phyloP scores from a whole-genome alignment of 2,888 invertebrate genomes.

The Chalcis sispes region DNA sequence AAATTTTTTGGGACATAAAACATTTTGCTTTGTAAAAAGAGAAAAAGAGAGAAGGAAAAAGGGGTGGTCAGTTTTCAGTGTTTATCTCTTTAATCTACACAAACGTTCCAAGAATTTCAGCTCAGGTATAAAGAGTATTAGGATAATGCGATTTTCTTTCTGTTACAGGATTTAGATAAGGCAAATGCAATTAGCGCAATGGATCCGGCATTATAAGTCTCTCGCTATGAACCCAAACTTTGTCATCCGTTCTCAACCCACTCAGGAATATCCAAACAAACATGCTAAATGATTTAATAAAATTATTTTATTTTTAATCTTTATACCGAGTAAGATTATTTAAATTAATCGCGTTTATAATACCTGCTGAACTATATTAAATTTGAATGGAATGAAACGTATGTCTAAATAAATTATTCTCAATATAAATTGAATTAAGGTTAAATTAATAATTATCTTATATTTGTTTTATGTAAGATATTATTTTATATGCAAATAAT shows the following conservation, averaged over 20 bases:
- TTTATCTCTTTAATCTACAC: conserved; percentile 45
- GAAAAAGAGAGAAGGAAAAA: not conserved
- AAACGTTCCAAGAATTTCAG: conserved; percentile 27
- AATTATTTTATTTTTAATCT: no score
- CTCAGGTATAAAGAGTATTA: conserved; percentile 49
- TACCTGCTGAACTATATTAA: no score
- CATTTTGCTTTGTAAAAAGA: no score
- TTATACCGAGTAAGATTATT: no score
- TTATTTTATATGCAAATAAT: no score
- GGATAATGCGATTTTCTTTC: conserved; percentile 51
- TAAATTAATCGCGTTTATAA: no score
- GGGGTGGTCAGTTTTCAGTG: conserved; percentile 27
- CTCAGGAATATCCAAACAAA: not conserved
- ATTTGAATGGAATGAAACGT: no score
- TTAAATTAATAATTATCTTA: no score
- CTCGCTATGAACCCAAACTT: conserved; percentile 7
- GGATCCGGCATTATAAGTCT: conserved; percentile 27
- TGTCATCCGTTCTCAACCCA: conserved; percentile 8
- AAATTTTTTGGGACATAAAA: no score
- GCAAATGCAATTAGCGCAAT: conserved; percentile 50
- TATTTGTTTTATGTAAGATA: no score
- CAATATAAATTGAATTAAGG: no score
- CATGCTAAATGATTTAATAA: not conserved
- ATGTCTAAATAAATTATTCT: no score
- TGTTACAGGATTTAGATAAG: conserved; percentile 48